Evolutionary conservation across 2,888 invertebrate genomes (phyloP).

Genomic region (Arge pagana): DNA sequence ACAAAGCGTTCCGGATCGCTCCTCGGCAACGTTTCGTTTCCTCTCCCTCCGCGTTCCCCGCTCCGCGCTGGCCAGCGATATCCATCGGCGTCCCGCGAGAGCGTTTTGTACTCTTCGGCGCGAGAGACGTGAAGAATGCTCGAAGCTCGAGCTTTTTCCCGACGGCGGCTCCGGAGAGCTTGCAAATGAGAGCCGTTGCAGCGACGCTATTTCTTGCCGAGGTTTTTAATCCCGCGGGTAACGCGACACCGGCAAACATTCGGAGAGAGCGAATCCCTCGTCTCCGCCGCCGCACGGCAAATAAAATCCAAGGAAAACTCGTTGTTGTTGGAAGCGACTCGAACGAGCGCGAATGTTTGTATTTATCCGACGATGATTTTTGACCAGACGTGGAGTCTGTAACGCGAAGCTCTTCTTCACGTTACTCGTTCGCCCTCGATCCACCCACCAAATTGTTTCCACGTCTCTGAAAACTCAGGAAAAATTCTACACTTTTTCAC

Average conservation of each 20-base stretch:
- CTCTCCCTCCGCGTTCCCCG: neutral
- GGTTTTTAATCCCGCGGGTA: constrained; percentile 49
- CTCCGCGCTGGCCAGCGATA: no score
- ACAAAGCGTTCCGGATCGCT: neutral
- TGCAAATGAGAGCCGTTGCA: constrained; percentile 51
- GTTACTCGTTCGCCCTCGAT: no score
- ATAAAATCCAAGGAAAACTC: neutral
- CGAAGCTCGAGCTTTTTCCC: neutral
- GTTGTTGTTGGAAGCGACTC: no score
- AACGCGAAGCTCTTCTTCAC: no score
- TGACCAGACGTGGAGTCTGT: no score
- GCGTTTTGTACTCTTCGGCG: neutral
- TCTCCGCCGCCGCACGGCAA: constrained; percentile 22
- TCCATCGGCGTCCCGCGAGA: no score
- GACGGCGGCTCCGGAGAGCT: constrained; percentile 30
- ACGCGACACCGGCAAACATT: constrained; percentile 38
- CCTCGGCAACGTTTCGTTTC: neutral
- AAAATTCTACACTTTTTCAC: no score
- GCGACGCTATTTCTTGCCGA: constrained; percentile 48
- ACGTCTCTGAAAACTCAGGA: no score
- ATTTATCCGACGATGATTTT: no score
- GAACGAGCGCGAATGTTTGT: no score
- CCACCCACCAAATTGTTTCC: no score
- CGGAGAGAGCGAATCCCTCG: constrained; percentile 25
- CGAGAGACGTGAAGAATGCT: neutral